Conservation (phyloP, 2,797 vertebrate genomes). For the Peromyscus nudipes region DNA sequence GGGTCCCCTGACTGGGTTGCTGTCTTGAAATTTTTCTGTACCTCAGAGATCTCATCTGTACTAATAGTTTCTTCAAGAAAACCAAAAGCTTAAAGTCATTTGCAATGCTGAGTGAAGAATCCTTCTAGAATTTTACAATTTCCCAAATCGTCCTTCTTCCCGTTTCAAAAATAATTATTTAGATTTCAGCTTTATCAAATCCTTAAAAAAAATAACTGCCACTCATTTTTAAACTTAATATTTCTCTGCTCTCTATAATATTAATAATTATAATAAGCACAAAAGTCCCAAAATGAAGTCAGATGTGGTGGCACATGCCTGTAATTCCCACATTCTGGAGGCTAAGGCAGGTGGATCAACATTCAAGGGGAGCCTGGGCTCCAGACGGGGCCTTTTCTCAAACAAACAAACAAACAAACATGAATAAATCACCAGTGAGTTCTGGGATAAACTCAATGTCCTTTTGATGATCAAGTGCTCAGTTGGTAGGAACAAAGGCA, state of each 20-base stretch:
- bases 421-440: background rate
- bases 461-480: background rate
- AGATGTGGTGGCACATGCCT: background rate
- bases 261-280: background rate
- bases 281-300: background rate
- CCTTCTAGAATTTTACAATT: background rate
- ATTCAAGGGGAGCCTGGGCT: background rate
- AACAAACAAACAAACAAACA: background rate
- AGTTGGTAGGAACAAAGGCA: background rate
- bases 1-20: background rate
- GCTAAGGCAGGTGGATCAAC: background rate
- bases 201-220: background rate
- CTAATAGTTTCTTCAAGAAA: conserved; percentile 7
- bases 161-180: background rate
- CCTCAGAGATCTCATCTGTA: background rate
- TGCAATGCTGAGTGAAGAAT: background rate
- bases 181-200: conserved; percentile 2
- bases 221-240: background rate
- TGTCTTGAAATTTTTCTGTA: background rate
- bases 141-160: background rate
- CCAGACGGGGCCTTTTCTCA: background rate
- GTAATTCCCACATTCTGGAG: too few relatives aligned
- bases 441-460: background rate
- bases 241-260: background rate
- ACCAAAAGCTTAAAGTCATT: conserved; percentile 21